Evolutionary conservation across 2,888 invertebrate genomes (phyloP), one percentile per base, ranked within the genome.

Genomic region (Anthophora plumipes): DNA sequence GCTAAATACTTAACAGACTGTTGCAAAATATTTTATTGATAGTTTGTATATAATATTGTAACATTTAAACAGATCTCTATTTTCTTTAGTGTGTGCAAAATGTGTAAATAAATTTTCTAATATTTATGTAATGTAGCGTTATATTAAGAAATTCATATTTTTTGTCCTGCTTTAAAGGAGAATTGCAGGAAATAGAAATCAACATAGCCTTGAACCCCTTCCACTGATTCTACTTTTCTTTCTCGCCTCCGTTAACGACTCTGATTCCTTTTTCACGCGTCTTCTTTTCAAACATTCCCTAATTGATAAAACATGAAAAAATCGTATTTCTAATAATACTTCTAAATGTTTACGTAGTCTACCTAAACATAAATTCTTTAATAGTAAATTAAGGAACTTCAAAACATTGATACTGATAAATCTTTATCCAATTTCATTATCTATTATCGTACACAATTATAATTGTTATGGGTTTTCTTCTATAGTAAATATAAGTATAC

Each of bases 201-300:
- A 61, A 55, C 72, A 61, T 76, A 84, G 69, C 89, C 83, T 85
- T 88, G 83, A 80, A 78, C 68, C 76, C 73, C 75, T 78, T 79
- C 76, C 52, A 71, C 71, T 61, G 67, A 83, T 82, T 61, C 54
- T 74, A 77, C 71, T 75, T 80, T 80, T 60, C 64, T 82, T 72
- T 77, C 68, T 52, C 64, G 52, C 71, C 60, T 75, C 69, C 77
- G 41, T 63, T 50, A 67, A 85, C 77, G 66, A 57, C 67, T 71
- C 46, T 75, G 57, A 17, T 14, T 57, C 48, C 67, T 57, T 54
- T 20, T 31, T 67, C 14, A 17, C 31, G 59, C 25, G 68, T 73
- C 31, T 73, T 57, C 25, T 8, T 60, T 9, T 63, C 12, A 39
- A 46, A 48, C 5, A 17, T 54, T 20, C 12, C 6, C 50, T 39